phyloP scores from a whole-genome alignment of 2,888 invertebrate species.

The Beris morrisii region DNA sequence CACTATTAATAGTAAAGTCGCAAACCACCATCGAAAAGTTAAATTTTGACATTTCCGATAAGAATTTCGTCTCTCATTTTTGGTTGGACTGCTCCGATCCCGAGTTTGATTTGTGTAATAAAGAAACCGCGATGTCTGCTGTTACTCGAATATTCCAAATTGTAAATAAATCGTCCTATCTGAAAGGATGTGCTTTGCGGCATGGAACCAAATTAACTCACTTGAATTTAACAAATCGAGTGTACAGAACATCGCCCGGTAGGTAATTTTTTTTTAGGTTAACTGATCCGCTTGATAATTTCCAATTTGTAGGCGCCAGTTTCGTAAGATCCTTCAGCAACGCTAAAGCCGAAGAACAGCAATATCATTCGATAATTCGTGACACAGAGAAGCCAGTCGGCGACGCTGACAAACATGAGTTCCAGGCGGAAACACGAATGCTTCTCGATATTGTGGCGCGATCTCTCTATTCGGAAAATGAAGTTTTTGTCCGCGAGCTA shows the following conservation, averaged over 20 bases:
- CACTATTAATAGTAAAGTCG: too few relatives aligned
- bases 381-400: conserved; percentile 46
- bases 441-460: conserved; percentile 95
- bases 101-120: not conserved
- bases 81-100: not conserved
- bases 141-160: conserved; percentile 16
- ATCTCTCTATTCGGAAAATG: conserved; percentile 96
- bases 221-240: not conserved
- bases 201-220: not conserved
- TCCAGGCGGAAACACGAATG: conserved; percentile 96
- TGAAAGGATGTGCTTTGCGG: not conserved
- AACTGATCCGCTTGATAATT: not conserved
- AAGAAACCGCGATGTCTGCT: conserved; percentile 12
- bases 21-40: too few relatives aligned
- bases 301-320: not conserved
- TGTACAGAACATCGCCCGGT: not conserved
- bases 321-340: conserved; percentile 20
- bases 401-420: conserved; percentile 73
- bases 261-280: conserved; percentile 7
- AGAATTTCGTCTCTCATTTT: not conserved
- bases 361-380: conserved; percentile 44
- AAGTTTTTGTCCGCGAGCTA: conserved; percentile 93
- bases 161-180: not conserved
- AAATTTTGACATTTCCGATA: conserved; percentile 16
- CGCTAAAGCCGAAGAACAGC: conserved; percentile 31